phyloP scores from a whole-genome alignment of 2,113 vertebrate genomes.

The Isichthys henryi region DNA sequence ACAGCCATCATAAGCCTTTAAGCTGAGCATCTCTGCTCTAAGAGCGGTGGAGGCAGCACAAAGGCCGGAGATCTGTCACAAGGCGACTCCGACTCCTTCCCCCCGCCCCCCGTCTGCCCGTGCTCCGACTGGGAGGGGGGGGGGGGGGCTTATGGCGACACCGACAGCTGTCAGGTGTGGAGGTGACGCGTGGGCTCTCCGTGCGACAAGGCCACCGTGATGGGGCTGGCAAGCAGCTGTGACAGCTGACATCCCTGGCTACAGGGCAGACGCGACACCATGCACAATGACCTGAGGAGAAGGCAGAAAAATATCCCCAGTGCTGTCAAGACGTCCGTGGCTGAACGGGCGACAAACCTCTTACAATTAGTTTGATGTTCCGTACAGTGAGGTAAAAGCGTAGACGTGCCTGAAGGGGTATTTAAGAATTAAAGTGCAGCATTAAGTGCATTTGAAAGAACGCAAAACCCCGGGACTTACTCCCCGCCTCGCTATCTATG shows the following conservation, averaged over 20 bases:
- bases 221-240: neutral
- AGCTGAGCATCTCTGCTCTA: neutral
- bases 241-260: neutral
- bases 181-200: constrained; percentile 11
- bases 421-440: neutral
- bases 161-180: neutral
- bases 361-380: neutral
- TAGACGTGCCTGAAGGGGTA: neutral
- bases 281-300: neutral
- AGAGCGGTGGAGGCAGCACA: neutral
- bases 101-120: neutral
- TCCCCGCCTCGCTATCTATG: neutral
- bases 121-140: neutral
- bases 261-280: neutral
- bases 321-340: neutral
- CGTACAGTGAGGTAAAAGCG: neutral
- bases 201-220: neutral
- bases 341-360: neutral
- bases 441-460: neutral
- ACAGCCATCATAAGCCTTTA: neutral
- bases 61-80: neutral
- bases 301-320: neutral
- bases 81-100: neutral
- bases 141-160: constrained; percentile 7
- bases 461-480: neutral